These are phyloP conservation scores for Maccullochella peelii DNA, from an alignment of 2,113 vertebrate species.

Conservation along the genomic window DNA sequence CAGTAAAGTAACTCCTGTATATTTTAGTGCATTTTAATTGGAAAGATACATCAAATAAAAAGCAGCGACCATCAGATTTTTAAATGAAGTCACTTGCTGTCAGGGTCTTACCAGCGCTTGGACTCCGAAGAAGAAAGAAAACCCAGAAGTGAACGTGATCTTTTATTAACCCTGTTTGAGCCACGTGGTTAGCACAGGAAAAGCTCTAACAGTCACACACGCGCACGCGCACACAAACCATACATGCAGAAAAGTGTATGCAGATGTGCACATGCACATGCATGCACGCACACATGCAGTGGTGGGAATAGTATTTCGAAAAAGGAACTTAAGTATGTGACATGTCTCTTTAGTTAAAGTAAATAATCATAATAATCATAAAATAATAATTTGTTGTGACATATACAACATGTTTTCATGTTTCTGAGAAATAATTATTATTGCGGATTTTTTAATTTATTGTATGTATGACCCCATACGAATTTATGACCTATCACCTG, in stretches of 20 bases:
- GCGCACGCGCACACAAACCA: constrained; percentile 9
- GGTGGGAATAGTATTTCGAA: background rate
- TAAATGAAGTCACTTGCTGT: background rate
- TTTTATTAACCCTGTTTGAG: constrained; percentile 79
- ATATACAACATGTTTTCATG: background rate
- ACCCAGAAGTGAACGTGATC: constrained; percentile 77
- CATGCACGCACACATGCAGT: constrained; percentile 12
- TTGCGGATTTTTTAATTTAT: background rate
- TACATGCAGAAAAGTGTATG: constrained; percentile 27
- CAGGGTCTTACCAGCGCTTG: constrained; percentile 73
- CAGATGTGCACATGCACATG: background rate
- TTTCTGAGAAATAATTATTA: background rate
- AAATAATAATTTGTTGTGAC: background rate
- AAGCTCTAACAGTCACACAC: constrained; percentile 57
- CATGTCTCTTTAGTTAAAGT: background rate
- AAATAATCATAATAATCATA: no score
- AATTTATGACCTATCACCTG: background rate
- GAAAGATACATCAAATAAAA: background rate
- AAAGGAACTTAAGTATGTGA: background rate
- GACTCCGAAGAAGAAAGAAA: constrained; percentile 76
- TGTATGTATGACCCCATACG: background rate
- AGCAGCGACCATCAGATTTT: background rate
- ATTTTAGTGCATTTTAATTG: background rate
- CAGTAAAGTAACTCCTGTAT: background rate
- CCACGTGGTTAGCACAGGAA: constrained; percentile 85